These are phyloP conservation scores for Hemiscyllium ocellatum DNA, from an alignment of 2,113 vertebrate genomes.

Conservation along the genomic window DNA sequence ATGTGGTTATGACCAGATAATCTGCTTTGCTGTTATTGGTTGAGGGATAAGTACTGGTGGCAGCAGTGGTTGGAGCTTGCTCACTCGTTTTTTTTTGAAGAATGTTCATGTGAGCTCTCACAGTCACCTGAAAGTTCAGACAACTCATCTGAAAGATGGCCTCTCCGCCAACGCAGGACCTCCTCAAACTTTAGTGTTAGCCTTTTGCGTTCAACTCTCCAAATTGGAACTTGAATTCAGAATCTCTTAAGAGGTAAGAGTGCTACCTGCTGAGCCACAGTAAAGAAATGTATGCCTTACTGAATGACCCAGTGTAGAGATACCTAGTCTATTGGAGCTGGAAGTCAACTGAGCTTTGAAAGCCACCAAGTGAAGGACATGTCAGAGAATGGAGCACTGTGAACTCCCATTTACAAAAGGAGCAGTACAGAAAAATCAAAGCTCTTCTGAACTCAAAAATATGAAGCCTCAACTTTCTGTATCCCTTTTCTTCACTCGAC, in stretches of 20 bases:
- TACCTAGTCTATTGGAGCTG: not conserved
- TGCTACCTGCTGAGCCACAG: not conserved
- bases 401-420: not conserved
- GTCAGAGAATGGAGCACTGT: not conserved
- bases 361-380: not conserved
- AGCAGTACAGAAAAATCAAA: not conserved
- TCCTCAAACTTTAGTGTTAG: not conserved
- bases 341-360: not conserved
- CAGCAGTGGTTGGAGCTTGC: not conserved
- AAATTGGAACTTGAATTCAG: not conserved
- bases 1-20: not conserved
- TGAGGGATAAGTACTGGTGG: not conserved
- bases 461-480: not conserved
- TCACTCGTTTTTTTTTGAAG: not conserved
- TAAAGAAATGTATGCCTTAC: not conserved
- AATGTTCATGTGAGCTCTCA: not conserved
- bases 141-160: not conserved
- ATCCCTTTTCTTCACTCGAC: not conserved
- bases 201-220: not conserved
- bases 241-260: not conserved
- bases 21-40: not conserved
- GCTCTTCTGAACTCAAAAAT: not conserved
- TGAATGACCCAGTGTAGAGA: not conserved
- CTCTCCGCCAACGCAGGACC: not conserved
- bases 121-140: not conserved